Evolutionary conservation across 2,888 invertebrate genomes (phyloP).

Genomic region (Ectemnius cavifrons): DNA sequence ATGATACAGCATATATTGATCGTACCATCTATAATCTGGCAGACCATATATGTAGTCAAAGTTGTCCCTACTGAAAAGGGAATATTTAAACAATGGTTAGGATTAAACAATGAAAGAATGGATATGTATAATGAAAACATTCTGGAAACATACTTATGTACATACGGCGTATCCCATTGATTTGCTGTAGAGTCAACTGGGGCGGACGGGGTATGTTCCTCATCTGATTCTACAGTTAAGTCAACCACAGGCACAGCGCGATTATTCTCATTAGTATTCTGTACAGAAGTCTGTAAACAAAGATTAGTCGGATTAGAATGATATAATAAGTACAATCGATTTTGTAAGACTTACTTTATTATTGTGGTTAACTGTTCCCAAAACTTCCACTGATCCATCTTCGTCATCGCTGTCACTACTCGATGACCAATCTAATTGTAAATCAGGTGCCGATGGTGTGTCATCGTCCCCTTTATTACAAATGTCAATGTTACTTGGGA

Average conservation of each 20-base stretch:
- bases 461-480: slow-evolving; percentile 70
- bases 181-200: slow-evolving; percentile 55
- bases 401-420: slow-evolving; percentile 83
- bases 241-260: slow-evolving; percentile 81
- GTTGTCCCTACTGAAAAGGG: slow-evolving; percentile 52
- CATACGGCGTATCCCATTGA: slow-evolving; percentile 54
- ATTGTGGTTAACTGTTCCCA: slow-evolving; percentile 72
- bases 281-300: slow-evolving; percentile 42
- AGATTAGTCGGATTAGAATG: background rate
- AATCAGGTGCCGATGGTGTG: slow-evolving; percentile 84
- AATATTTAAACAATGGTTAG: slow-evolving; percentile 15
- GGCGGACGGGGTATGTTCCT: slow-evolving; percentile 74
- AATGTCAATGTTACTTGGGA: background rate
- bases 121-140: slow-evolving; percentile 1
- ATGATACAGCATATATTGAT: slow-evolving; percentile 53
- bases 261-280: slow-evolving; percentile 61
- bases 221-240: slow-evolving; percentile 81
- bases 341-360: slow-evolving; percentile 56
- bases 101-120: background rate
- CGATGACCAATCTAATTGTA: slow-evolving; percentile 88
- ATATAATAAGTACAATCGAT: background rate
- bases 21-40: slow-evolving; percentile 52
- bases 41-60: slow-evolving; percentile 61
- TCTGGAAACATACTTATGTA: slow-evolving; percentile 58
- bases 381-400: slow-evolving; percentile 79